Evolutionary conservation across 2,113 vertebrate species (phyloP).

Genomic region (Nothocercus nigrocapillus): DNA sequence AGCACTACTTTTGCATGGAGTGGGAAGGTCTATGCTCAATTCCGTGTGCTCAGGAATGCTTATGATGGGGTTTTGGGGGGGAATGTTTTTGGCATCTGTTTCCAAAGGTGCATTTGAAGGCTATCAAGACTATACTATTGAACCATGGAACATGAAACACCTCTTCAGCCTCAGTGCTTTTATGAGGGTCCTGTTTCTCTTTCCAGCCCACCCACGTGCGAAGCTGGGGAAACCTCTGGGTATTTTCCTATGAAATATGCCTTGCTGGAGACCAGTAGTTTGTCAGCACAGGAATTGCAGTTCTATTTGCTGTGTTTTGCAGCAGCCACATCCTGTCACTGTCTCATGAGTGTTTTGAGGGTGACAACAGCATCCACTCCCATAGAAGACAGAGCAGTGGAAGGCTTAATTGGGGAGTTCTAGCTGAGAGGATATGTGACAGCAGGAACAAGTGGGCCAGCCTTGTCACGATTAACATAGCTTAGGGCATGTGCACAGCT

Average conservation of each 20-base stretch:
- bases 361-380: constrained; percentile 43
- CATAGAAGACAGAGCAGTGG: rapidly evolving
- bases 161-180: not conserved
- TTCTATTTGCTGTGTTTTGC: not conserved
- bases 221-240: not conserved
- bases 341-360: not conserved
- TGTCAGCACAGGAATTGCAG: not conserved
- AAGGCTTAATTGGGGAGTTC: not conserved
- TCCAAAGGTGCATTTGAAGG: not conserved
- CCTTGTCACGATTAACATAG: not conserved
- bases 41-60: not conserved
- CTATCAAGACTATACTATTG: not conserved
- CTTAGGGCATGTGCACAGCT: rapidly evolving
- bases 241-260: not conserved
- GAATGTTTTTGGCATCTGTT: not conserved
- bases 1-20: rapidly evolving
- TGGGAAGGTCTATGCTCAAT: not conserved
- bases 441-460: not conserved
- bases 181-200: not conserved
- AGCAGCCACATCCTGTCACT: not conserved
- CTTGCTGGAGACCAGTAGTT: not conserved
- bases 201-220: not conserved
- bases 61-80: rapidly evolving
- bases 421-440: not conserved
- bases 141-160: rapidly evolving